Evolutionary conservation across 2,113 vertebrate species (phyloP), one percentile per base, ranked within the genome.

Genomic region (Notarius lentiginosus): DNA sequence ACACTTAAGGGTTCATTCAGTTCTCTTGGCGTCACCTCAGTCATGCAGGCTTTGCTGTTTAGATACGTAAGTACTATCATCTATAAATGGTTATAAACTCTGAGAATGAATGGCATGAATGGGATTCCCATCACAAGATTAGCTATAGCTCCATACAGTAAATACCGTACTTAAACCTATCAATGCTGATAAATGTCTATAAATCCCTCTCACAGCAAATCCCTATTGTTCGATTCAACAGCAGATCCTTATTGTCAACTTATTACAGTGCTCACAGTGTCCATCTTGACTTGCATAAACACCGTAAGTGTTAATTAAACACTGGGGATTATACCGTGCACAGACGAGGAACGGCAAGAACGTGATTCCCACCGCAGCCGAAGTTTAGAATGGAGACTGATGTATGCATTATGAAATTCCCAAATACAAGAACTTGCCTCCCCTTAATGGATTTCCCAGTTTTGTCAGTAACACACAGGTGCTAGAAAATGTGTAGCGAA

Each of bases 321-420:
- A 83, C 51, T 20, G 15, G 79, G 61, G 82, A 70, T 83, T 53
- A 83, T 30, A 15, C 63, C 27, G 82, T 83, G 63, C 82, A 34
- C 24, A 63, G 55, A 73, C 34, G 24, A 72, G 58, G 56, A 53
- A 75, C 60, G 84, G 1, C 75, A 85, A 70, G 73, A 66, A 79
- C 77, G 58, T 53, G 84, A 65, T 86, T 68, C 60, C 47, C 61
- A 79, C 24, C 75, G 68, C 92, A 92, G 90, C 90, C 91, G 65
- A 90, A 89, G 87, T 61, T 86, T 89, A 89, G 92, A 90, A 91
- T 86, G 24, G 15, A 47, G 49, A n/a, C 65, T n/a, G 66, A 11
- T 77, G 2, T 66, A 11, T 77, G 2, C 55, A 18, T 76, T 84
- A 79, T 34, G 2, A 58, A 24, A 75, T 51, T 30, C 41, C 56